phyloP scores from a whole-genome alignment of 2,888 invertebrate genomes.

The Drosophila stalkeri region DNA sequence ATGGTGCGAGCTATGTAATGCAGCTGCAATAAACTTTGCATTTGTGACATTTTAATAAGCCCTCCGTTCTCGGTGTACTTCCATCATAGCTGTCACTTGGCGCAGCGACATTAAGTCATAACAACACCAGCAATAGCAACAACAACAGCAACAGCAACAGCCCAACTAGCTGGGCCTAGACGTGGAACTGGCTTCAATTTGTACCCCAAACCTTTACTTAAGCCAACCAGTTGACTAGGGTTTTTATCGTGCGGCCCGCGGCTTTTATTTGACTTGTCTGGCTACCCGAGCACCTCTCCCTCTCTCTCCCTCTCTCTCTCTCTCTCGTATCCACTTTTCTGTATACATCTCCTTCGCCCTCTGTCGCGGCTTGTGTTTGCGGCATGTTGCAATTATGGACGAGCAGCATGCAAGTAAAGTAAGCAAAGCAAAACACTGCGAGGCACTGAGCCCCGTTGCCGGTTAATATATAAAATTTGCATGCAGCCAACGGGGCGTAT shows the following conservation, averaged over 20 bases:
- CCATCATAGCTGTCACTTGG: conserved; percentile 71
- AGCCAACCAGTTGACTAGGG: conserved; percentile 40
- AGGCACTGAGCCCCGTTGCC: conserved; percentile 47
- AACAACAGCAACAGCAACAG: conserved; percentile 61
- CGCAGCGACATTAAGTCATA: conserved; percentile 75
- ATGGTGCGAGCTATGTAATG: conserved; percentile 50
- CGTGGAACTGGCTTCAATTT: conserved; percentile 52
- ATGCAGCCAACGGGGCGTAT: conserved; percentile 79
- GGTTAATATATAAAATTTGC: conserved; percentile 73
- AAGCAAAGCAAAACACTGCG: conserved; percentile 45
- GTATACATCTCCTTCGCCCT: not conserved
- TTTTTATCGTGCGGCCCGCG: conserved; percentile 61
- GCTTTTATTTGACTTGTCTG: conserved; percentile 76
- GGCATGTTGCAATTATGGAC: conserved; percentile 80
- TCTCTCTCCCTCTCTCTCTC: conserved; percentile 8
- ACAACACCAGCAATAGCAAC: conserved; percentile 73
- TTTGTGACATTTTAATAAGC: conserved; percentile 83
- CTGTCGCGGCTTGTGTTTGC: conserved; percentile 57
- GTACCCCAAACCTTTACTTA: conserved; percentile 24
- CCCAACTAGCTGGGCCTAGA: conserved; percentile 30
- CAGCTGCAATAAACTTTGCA: conserved; percentile 83
- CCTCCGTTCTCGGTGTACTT: conserved; percentile 63
- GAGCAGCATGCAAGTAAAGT: conserved; percentile 67
- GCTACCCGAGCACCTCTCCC: conserved; percentile 6
- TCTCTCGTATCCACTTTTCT: not conserved